Evolutionary conservation across 2,113 vertebrate species (phyloP).

Genomic region (Cebidichthys violaceus): DNA sequence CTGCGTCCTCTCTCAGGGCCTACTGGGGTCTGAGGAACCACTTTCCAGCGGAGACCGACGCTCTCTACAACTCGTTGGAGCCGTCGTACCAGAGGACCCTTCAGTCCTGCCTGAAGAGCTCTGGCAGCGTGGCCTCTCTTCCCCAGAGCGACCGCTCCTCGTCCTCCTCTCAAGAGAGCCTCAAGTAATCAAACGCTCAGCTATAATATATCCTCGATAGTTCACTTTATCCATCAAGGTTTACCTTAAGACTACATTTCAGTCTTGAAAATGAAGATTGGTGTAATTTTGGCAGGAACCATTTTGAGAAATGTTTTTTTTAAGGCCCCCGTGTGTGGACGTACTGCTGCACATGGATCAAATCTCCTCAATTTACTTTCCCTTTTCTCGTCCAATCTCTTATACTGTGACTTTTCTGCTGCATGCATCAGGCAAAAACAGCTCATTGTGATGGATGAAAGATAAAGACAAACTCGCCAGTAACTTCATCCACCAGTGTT

Average conservation of each 20-base stretch:
- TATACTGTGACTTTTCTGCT: neutral
- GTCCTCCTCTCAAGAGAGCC: conserved; percentile 97
- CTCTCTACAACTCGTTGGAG: conserved; percentile 94
- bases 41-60: conserved; percentile 91
- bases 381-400: neutral
- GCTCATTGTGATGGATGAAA: neutral
- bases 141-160: conserved; percentile 98
- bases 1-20: conserved; percentile 82
- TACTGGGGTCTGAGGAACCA: conserved; percentile 96
- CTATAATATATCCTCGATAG: neutral
- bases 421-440: neutral
- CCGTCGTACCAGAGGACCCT: conserved; percentile 94
- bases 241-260: neutral
- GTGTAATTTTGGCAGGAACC: neutral
- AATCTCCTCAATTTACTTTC: neutral
- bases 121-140: conserved; percentile 94
- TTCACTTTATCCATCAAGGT: conserved; percentile 1
- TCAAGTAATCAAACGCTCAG: conserved; percentile 87
- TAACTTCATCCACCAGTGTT: neutral
- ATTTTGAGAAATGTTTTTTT: neutral
- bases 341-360: neutral
- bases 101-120: conserved; percentile 92
- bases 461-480: neutral
- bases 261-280: neutral
- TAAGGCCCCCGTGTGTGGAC: neutral